Evolutionary conservation across 2,888 invertebrate genomes (phyloP).

Genomic region (Tuta absoluta): DNA sequence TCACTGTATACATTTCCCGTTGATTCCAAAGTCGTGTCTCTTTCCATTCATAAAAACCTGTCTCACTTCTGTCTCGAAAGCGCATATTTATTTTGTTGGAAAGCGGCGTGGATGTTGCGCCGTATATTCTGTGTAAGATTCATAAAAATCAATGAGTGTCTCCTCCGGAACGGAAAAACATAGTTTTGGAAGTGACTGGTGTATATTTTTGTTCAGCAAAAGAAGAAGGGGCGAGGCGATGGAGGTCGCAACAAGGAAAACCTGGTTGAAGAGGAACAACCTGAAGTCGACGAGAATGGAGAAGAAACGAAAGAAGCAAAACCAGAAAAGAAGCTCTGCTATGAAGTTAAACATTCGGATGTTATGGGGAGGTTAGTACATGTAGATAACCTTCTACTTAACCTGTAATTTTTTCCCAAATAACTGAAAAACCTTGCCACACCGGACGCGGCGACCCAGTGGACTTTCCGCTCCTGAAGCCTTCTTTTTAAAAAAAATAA

Average conservation of each 20-base stretch:
- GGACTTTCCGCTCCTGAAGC: no score
- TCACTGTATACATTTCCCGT: slow-evolving; percentile 56
- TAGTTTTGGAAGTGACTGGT: slow-evolving; percentile 25
- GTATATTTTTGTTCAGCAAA: slow-evolving; percentile 57
- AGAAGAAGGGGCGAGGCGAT: slow-evolving; percentile 61
- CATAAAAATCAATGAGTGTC: slow-evolving; percentile 20
- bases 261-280: slow-evolving; percentile 51
- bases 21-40: slow-evolving; percentile 44
- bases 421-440: no score
- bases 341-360: slow-evolving; percentile 81
- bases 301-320: slow-evolving; percentile 54
- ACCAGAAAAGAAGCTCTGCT: slow-evolving; percentile 83
- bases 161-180: not conserved
- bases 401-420: no score
- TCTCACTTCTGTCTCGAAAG: slow-evolving; percentile 38
- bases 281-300: slow-evolving; percentile 39
- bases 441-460: no score
- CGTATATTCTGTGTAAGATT: slow-evolving; percentile 62
- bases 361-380: slow-evolving; percentile 80
- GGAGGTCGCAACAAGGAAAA: slow-evolving; percentile 69
- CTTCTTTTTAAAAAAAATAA: no score
- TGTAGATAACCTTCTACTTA: not conserved
- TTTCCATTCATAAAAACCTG: slow-evolving; percentile 54
- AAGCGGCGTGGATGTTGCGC: slow-evolving; percentile 52
- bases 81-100: slow-evolving; percentile 35